Evolutionary conservation across 2,113 vertebrate species (phyloP).

Genomic region (Indicator indicator): DNA sequence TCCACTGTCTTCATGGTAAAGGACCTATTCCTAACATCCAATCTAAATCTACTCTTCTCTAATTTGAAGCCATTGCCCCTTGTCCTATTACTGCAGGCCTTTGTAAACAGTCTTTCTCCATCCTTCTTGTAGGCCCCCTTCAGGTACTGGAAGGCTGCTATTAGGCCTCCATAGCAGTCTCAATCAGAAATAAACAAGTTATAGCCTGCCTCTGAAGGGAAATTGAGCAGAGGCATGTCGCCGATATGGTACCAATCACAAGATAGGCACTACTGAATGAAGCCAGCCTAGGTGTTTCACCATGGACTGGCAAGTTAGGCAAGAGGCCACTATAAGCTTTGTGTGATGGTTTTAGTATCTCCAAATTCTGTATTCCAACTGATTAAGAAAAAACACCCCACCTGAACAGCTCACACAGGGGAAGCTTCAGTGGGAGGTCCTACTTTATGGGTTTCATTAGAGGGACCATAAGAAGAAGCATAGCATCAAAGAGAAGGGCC

Average conservation of each 20-base stretch:
- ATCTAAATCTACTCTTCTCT: too few species aligned
- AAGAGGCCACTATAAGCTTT: not conserved
- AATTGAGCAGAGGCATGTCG: not conserved
- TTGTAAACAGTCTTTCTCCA: too few species aligned
- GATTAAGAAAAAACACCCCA: not conserved
- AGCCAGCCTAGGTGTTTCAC: not conserved
- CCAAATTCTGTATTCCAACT: not conserved
- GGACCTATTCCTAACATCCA: too few species aligned
- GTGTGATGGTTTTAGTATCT: not conserved
- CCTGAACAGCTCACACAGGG: not conserved
- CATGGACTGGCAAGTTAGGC: not conserved
- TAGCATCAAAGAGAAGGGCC: not conserved
- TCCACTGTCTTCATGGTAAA: too few species aligned
- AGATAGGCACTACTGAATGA: not conserved
- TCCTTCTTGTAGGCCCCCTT: too few species aligned
- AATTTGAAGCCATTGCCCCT: too few species aligned
- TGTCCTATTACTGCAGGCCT: too few species aligned
- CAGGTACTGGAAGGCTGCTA: too few species aligned
- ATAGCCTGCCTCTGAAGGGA: not conserved
- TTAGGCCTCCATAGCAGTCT: too few species aligned
- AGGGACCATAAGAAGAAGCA: not conserved
- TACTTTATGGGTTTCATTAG: not conserved
- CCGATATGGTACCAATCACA: not conserved
- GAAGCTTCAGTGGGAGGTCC: not conserved
- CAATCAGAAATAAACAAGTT: not conserved